Evolutionary conservation across 2,113 vertebrate species (phyloP), one percentile per base, ranked within the genome.

Genomic region (Arvicanthis niloticus): DNA sequence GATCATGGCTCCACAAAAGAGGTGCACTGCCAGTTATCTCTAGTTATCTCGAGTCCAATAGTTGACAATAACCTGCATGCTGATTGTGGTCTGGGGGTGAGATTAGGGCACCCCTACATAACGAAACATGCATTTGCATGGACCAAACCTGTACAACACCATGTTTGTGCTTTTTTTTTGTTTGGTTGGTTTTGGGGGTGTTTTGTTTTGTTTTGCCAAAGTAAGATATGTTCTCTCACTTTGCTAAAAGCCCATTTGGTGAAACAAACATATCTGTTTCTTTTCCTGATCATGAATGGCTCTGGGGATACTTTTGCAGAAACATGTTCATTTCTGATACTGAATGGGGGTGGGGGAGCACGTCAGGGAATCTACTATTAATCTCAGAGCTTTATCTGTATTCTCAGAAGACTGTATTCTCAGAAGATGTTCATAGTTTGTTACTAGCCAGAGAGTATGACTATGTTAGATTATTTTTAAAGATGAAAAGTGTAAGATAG

Each of bases 71-170:
- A 96, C 65, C 94, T 98, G 98, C 99, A 99, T 99, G 98, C 98
- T 98, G 94, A 90, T 95, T 0, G 67, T 98, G 97, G 93, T 98
- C 98, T 95, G 0, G 97, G 97, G 97, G 93, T 97, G 94, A 97
- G 45, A 95, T 96, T 96, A 92, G 77, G 84, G 93, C 19, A 84
- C 88, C 96, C 97, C 91, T 89, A 58, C 97, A 60, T 95, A 91
- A 96, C 94, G 97, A 95, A 97, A 98, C 98, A 98, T 92, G 98
- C 98, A 9, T 98, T 98, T 98, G 99, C 99, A 99, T 98, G 99
- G 98, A 97, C 93, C 95, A 56, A 98, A 97, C 98, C 97, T 97
- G 97, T 98, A 97, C 98, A 93, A 96, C 95, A 95, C 98, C 98
- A 89, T 1, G 0, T 98, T 94, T 0, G 93, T 98, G 97, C 97